Base-by-base conservation (phyloP, 1,140 invertebrate genomes). In the Nebria ingens region DNA sequence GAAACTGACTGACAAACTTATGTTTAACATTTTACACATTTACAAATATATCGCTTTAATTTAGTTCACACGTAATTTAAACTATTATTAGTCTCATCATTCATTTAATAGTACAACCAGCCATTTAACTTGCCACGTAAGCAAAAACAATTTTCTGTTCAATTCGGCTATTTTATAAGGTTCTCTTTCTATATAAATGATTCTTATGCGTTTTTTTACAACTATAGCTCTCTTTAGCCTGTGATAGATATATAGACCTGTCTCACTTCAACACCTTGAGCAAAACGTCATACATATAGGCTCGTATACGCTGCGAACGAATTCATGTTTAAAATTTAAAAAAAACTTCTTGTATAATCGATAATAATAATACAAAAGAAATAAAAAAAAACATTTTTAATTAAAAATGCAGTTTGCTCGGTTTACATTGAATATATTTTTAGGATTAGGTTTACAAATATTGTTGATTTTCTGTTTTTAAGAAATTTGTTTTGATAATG, bases 151-250 rank as follows among this genome's bases (percentile, higher is more conserved):
- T n/a, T n/a, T n/a, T n/a, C n/a, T n/a, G n/a, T n/a, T n/a, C n/a
- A n/a, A n/a, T n/a, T n/a, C n/a, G n/a, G n/a, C n/a, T n/a, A n/a
- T n/a, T n/a, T n/a, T n/a, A n/a, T n/a, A n/a, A n/a, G n/a, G n/a
- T n/a, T n/a, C n/a, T n/a, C 17, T 45, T 9, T 12, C 3, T 45
- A 45, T 45, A n/a, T n/a, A n/a, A n/a, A n/a, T n/a, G n/a, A n/a
- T n/a, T n/a, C n/a, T n/a, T n/a, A n/a, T n/a, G n/a, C n/a, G n/a
- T n/a, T n/a, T n/a, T n/a, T n/a, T n/a, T n/a, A n/a, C n/a, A n/a
- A n/a, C n/a, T n/a, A n/a, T 58, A 59, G 61, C 63, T 65, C 62
- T 63, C 61, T 60, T 62, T 63, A 64, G 63, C 63, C 66, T 68
- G 66, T 68, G 66, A 68, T 68, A 68, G 64, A 64, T 34, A 12